A percentile compares a stretch with the other conserved stretches of the same genome.
Evolutionary conservation across 2,888 invertebrate genomes (phyloP).

Genomic region (Cactoblastis cactorum): DNA sequence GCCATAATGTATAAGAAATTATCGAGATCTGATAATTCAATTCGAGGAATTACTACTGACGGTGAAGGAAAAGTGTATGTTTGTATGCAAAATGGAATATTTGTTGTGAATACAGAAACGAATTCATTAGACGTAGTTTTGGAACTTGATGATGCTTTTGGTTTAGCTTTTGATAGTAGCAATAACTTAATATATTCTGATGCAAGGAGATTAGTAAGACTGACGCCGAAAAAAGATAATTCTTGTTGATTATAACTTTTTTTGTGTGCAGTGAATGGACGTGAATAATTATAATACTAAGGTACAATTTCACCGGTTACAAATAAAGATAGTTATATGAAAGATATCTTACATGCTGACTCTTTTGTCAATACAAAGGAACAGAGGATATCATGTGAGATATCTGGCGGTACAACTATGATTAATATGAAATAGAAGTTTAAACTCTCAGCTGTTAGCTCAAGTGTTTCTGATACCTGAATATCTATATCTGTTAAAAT

Average conservation of each 20-base stretch:
- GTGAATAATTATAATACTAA: too few species aligned
- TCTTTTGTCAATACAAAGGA: too few species aligned
- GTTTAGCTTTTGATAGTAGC: constrained; percentile 54
- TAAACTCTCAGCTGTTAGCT: too few species aligned
- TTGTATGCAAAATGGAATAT: constrained; percentile 51
- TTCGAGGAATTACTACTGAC: constrained; percentile 50
- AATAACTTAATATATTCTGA: constrained; percentile 59
- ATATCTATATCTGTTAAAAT: too few species aligned
- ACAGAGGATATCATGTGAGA: too few species aligned
- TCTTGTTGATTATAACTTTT: constrained; percentile 26
- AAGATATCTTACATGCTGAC: too few species aligned
- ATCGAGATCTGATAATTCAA: constrained; percentile 19
- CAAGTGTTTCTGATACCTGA: too few species aligned
- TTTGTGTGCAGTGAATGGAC: too few species aligned
- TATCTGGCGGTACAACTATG: too few species aligned
- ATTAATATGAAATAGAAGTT: too few species aligned
- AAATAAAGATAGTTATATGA: too few species aligned
- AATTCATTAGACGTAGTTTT: constrained; percentile 36
- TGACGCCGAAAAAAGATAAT: constrained; percentile 34
- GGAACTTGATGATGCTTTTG: constrained; percentile 49
- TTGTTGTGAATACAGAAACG: constrained; percentile 35
- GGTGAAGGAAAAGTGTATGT: constrained; percentile 43
- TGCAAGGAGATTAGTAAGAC: constrained; percentile 34
- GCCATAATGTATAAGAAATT: constrained; percentile 34
- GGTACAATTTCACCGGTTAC: too few species aligned